A percentile compares a stretch with the other conserved stretches of the same genome.
phyloP scores from a whole-genome alignment of 1,140 invertebrate genomes.

The Sitodiplosis mosellana region DNA sequence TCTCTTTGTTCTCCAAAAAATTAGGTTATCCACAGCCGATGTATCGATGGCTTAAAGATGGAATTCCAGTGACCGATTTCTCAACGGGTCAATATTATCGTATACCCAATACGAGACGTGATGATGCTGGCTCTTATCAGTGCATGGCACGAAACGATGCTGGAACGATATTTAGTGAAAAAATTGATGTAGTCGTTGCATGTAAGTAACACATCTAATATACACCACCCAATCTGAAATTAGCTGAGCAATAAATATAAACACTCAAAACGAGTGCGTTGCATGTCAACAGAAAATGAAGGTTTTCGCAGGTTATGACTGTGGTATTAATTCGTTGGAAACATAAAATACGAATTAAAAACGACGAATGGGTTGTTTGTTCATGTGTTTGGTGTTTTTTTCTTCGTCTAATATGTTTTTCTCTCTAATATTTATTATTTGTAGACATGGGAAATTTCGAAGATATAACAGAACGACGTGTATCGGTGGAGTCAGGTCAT shows the following conservation, averaged over 20 bases:
- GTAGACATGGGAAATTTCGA: slow-evolving; percentile 72
- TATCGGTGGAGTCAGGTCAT: slow-evolving; percentile 53
- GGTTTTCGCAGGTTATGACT: too few species aligned
- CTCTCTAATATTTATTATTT: slow-evolving; percentile 7
- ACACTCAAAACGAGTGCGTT: too few species aligned
- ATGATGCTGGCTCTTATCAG: slow-evolving; percentile 74
- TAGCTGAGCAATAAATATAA: neutral
- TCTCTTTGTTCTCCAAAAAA: too few species aligned
- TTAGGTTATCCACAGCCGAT: slow-evolving; percentile 69
- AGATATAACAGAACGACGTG: slow-evolving; percentile 40
- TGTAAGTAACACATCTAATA: slow-evolving; percentile 46
- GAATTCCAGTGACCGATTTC: slow-evolving; percentile 48
- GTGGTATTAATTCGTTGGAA: too few species aligned
- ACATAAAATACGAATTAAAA: too few species aligned
- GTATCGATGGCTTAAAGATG: slow-evolving; percentile 81
- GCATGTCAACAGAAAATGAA: too few species aligned
- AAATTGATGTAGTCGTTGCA: slow-evolving; percentile 67
- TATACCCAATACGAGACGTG: slow-evolving; percentile 54
- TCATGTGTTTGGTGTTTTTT: too few species aligned
- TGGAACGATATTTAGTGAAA: slow-evolving; percentile 77
- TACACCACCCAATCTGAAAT: neutral
- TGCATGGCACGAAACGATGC: slow-evolving; percentile 79
- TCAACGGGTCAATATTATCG: slow-evolving; percentile 60
- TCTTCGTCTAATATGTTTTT: slow-evolving; percentile 1
- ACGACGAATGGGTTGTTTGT: too few species aligned